Conservation (phyloP, 2,797 vertebrate genomes). For the Danio kyathit region DNA sequence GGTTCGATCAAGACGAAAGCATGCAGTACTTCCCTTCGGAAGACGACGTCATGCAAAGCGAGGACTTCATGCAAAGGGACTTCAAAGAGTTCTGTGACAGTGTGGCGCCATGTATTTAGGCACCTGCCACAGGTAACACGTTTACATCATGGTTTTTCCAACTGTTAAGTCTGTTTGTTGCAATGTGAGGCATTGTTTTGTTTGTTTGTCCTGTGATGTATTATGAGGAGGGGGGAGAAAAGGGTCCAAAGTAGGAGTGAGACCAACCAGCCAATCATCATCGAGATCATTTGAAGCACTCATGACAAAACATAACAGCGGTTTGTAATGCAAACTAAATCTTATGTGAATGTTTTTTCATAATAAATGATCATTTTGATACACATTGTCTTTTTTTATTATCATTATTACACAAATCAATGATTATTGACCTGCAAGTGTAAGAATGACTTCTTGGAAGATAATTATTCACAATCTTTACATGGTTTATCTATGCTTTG, state of each 20-base stretch:
- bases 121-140: constrained; percentile 50
- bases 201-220: constrained; percentile 36
- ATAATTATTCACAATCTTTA: neutral
- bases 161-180: constrained; percentile 3
- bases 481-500: neutral
- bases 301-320: constrained; percentile 59
- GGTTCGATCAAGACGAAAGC: constrained; percentile 80
- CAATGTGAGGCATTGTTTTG: constrained; percentile 11
- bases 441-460: neutral
- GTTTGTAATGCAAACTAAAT: constrained; percentile 59
- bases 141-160: constrained; percentile 26
- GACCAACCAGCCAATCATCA: constrained; percentile 71
- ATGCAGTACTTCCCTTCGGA: constrained; percentile 90
- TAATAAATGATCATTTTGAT: constrained; percentile 67
- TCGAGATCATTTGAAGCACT: constrained; percentile 48
- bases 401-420: neutral
- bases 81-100: constrained; percentile 87
- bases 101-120: constrained; percentile 60
- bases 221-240: constrained; percentile 54
- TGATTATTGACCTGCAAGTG: too few relatives aligned
- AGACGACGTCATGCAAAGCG: constrained; percentile 85
- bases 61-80: constrained; percentile 89
- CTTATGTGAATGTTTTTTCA: constrained; percentile 52
- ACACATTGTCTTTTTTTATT: constrained; percentile 15
- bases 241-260: constrained; percentile 71